Percentiles rank a stretch among this genome's conserved stretches.
phyloP scores from a whole-genome alignment of 2,113 vertebrate genomes.

The Heterotis niloticus region DNA sequence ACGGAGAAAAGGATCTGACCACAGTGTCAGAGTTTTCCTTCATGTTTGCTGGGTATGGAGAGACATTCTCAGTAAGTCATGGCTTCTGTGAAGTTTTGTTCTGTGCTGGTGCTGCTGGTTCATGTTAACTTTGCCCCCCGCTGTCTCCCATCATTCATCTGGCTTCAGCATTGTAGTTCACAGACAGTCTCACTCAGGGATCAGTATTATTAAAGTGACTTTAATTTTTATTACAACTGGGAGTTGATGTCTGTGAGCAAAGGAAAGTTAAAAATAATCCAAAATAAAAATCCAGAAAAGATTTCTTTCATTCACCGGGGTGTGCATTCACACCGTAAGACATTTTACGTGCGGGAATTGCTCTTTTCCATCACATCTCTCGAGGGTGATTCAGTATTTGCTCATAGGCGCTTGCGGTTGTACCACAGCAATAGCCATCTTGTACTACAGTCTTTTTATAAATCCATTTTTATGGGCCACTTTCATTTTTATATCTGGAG shows the following conservation, averaged over 20 bases:
- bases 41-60: no score
- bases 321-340: neutral
- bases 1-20: neutral
- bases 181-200: neutral
- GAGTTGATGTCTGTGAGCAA: no score
- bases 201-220: neutral
- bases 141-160: no score
- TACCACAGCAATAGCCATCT: neutral
- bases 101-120: no score
- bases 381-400: neutral
- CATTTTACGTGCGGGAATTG: neutral
- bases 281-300: neutral
- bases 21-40: no score
- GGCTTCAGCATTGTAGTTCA: neutral
- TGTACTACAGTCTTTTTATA: neutral
- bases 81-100: no score
- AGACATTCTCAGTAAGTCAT: no score
- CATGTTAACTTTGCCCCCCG: no score
- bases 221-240: neutral
- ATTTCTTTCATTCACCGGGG: neutral
- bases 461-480: slow-evolving; percentile 8
- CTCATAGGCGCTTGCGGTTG: neutral
- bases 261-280: no score
- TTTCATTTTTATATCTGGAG: slow-evolving; percentile 15
- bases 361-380: neutral